Percentiles rank a stretch among this genome's conserved stretches.
Evolutionary conservation across 2,113 vertebrate genomes (phyloP).

Genomic region (Cepphus grylle): DNA sequence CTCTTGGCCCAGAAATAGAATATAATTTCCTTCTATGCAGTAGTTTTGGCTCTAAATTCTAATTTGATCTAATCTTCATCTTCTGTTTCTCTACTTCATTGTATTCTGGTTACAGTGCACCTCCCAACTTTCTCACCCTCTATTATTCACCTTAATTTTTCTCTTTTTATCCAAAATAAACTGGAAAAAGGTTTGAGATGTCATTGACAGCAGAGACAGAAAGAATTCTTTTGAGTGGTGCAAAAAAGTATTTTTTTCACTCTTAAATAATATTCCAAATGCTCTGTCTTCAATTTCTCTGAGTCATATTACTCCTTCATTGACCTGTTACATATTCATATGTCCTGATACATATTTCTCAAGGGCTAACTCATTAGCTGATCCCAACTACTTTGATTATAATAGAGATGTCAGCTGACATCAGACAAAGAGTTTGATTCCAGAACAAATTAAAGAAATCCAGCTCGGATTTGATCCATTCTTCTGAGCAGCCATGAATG

Average conservation of each 20-base stretch:
- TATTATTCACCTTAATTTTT: background rate
- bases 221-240: background rate
- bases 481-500: background rate
- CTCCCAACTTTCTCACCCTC: background rate
- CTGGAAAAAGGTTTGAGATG: background rate
- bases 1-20: background rate
- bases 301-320: background rate
- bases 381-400: background rate
- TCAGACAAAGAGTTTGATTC: background rate
- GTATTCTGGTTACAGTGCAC: background rate
- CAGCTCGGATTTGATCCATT: background rate
- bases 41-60: background rate
- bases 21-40: background rate
- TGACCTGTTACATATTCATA: background rate
- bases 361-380: background rate
- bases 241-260: background rate
- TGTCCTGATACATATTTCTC: background rate
- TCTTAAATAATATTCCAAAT: background rate
- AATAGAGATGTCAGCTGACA: background rate
- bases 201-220: background rate
- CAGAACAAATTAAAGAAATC: background rate
- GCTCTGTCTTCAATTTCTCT: background rate
- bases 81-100: background rate
- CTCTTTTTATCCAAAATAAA: background rate
- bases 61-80: background rate